Base-by-base conservation (phyloP, 2,888 invertebrate species). In the Scaptomyza tumidula region DNA sequence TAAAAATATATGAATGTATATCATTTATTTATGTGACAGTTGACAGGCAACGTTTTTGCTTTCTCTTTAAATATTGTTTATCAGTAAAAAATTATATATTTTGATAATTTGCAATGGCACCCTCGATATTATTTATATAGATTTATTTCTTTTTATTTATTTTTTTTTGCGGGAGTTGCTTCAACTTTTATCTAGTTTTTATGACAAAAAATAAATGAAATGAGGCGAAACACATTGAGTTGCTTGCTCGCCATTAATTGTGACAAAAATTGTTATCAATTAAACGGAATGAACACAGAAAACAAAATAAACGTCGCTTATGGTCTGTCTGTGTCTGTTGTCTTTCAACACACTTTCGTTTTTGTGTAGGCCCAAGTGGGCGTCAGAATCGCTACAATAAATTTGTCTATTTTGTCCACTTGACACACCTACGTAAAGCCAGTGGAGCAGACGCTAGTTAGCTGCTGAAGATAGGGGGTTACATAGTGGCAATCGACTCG, bases 21-120 rank as follows among this genome's bases (percentile, higher is more conserved):
- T 76, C 63, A 83, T 75, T 86, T 87, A 86, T 86, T 79, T 79
- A 78, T 86, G 64, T 79, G 84, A 76, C 88, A 81, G 79, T 69
- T 85, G 79, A 72, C 71, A 78, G 67, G 62, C 65, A 33, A 55
- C 55, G 57, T 41, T 41, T 41, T 72, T 59, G 71, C 45, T 55
- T 66, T 60, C 52, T 60, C 52, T 35, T 46, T 53, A 19, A n/a
- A 27, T 68, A 67, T 43, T 46, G 57, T 44, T 61, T 77, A 75
- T 79, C 81, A 67, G 62, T 62, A 48, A 41, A 58, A 72, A 58
- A 11, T 7, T 63, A 37, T 63, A 13, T 37, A 67, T 69, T 65
- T 58, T 39, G 14, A 13, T 33, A 33, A 37, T n/a, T 16, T 35
- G 27, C 44, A 1, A 24, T 24, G 24, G 19, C 19, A 2, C 19